phyloP scores from a whole-genome alignment of 2,888 invertebrate species.

The Acronicta leporina region DNA sequence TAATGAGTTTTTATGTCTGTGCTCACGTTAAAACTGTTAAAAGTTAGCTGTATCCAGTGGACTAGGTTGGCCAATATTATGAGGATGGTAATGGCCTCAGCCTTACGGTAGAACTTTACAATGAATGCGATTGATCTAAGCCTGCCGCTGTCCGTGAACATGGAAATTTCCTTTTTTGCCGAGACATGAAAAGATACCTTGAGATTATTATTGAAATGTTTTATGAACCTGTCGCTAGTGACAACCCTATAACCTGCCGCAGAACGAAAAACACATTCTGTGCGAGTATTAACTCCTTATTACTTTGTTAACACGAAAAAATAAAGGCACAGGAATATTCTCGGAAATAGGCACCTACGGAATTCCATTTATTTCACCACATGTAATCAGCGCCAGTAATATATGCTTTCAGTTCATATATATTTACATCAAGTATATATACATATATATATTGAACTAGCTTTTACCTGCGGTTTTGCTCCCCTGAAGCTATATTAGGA shows the following conservation, averaged over 20 bases:
- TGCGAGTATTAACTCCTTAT: conserved; percentile 2
- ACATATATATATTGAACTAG: no score
- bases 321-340: not conserved
- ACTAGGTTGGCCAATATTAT: no score
- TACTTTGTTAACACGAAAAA: conserved; percentile 2
- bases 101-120: no score
- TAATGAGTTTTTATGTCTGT: not conserved
- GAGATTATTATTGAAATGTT: no score
- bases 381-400: conserved; percentile 26
- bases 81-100: no score
- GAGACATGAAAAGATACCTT: no score
- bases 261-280: not conserved
- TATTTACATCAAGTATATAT: not conserved
- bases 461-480: no score
- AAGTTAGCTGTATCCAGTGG: not conserved
- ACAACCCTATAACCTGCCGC: not conserved
- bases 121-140: no score
- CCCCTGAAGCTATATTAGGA: no score
- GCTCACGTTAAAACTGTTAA: not conserved
- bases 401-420: conserved; percentile 16
- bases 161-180: no score
- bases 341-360: conserved; percentile 4
- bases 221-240: not conserved
- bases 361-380: conserved; percentile 18
- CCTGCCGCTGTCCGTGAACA: no score